Evolutionary conservation across 2,888 invertebrate species (phyloP).

Genomic region (Hydraecia micacea): DNA sequence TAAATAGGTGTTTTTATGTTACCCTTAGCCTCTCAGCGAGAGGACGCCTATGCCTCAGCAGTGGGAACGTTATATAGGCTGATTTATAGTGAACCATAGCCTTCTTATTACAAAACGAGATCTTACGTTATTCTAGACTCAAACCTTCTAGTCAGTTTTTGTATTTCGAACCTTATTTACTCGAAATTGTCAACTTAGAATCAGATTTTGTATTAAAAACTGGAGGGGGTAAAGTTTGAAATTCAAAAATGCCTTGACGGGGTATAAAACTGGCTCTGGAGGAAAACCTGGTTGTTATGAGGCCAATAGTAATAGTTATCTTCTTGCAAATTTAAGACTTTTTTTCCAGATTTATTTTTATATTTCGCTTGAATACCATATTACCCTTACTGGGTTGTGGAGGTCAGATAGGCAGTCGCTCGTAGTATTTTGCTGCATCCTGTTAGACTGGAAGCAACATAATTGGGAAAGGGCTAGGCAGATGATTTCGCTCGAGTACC

Average conservation of each 20-base stretch:
- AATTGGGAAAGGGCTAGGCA: too few species aligned
- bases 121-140: background rate
- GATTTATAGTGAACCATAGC: background rate
- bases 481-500: background rate
- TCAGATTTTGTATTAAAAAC: background rate
- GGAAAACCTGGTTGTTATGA: background rate
- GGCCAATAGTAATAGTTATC: background rate
- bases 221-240: background rate
- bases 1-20: background rate
- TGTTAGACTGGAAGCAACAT: too few species aligned
- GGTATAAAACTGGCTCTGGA: too few species aligned
- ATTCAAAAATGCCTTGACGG: too few species aligned
- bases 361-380: background rate
- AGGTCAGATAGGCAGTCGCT: too few species aligned
- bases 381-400: too few species aligned
- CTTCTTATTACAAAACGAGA: background rate
- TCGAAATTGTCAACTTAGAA: background rate
- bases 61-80: background rate
- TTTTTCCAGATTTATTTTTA: background rate
- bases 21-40: too few species aligned
- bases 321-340: background rate
- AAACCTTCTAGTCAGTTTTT: background rate
- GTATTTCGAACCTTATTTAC: background rate
- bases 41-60: background rate
- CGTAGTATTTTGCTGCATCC: too few species aligned